Evolutionary conservation across 2,113 vertebrate species (phyloP).

Genomic region (Felis catus): F.catus_Fca126_mat1.0 CM031418.1:133935501-133936000

Average conservation of each 20-base stretch:
- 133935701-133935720: background rate
- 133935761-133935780: background rate
- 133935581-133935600: background rate
- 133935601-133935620: background rate
- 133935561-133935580: background rate
- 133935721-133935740: background rate
- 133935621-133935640: background rate
- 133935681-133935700: background rate
- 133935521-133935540: background rate
- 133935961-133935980: too few relatives aligned
- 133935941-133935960: too few relatives aligned
- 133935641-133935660: background rate
- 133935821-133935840: too few relatives aligned
- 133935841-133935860: too few relatives aligned
- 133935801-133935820: too few relatives aligned
- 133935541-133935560: background rate
- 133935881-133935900: too few relatives aligned
- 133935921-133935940: too few relatives aligned
- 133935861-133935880: too few relatives aligned
- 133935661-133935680: background rate
- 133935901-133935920: too few relatives aligned
- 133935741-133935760: background rate
- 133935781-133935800: background rate
- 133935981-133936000: background rate
- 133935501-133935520: background rate